Evolutionary conservation across 1,140 invertebrate species (phyloP).

Genomic region (Drosophila pachea): DNA sequence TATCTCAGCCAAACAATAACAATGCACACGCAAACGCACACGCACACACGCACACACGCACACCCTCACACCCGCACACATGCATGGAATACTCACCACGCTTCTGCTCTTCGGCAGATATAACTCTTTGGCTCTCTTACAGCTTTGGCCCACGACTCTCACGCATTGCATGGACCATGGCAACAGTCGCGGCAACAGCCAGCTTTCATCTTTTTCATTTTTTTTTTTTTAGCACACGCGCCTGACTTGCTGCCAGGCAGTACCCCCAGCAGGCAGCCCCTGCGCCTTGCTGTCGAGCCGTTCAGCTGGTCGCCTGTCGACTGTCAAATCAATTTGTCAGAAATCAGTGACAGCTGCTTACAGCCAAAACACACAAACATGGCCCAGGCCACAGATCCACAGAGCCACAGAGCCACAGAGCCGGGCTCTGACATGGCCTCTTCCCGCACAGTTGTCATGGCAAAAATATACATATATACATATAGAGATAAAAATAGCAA

Average conservation of each 20-base stretch:
- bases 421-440: not conserved
- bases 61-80: constrained; percentile 8
- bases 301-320: constrained; percentile 63
- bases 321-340: constrained; percentile 78
- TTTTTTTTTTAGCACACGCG: constrained; percentile 61
- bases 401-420: constrained; percentile 22
- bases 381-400: constrained; percentile 30
- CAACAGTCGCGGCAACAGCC: constrained; percentile 42
- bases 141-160: constrained; percentile 44
- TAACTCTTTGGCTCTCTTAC: constrained; percentile 59
- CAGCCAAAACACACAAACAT: constrained; percentile 71
- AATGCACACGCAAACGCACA: constrained; percentile 48
- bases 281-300: too few relatives aligned
- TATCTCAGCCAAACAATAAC: constrained; percentile 43
- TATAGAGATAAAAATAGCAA: constrained; percentile 19
- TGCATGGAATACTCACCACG: constrained; percentile 59
- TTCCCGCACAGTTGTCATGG: constrained; percentile 66
- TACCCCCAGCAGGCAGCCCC: not conserved
- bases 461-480: constrained; percentile 34
- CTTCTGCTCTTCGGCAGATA: constrained; percentile 46
- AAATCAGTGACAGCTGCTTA: constrained; percentile 77
- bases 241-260: constrained; percentile 45
- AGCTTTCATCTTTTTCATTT: constrained; percentile 46
- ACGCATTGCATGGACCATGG: constrained; percentile 60
- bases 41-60: constrained; percentile 10